Conservation (phyloP, 2,797 vertebrate genomes). For the Acanthopagrus latus region DNA sequence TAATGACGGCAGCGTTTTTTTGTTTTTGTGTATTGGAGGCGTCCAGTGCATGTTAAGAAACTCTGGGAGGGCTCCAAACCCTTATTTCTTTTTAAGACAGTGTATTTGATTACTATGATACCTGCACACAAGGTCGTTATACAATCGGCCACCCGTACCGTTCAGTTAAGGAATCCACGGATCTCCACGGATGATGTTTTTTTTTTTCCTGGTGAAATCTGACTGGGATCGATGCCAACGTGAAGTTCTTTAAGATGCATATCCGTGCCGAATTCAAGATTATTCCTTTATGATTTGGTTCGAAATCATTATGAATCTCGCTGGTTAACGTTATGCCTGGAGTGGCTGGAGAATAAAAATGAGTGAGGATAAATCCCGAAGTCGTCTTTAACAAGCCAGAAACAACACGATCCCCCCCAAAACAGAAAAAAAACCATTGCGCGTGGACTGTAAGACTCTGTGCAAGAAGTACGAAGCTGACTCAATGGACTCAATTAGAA, state of each 20-base stretch:
- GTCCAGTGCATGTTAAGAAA: constrained; percentile 23
- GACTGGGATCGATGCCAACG: background rate
- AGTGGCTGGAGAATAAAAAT: background rate
- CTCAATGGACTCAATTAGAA: constrained; percentile 43
- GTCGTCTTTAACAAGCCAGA: constrained; percentile 40
- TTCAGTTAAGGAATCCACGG: background rate
- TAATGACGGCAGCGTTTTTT: constrained; percentile 40
- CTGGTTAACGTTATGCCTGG: background rate
- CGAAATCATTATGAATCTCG: background rate
- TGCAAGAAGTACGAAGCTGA: constrained; percentile 23
- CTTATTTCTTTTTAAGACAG: background rate
- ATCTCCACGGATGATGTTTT: background rate
- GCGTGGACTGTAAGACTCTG: constrained; percentile 6
- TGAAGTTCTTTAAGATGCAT: background rate
- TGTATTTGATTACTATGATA: background rate
- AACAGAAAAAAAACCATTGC: constrained; percentile 45
- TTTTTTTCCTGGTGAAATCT: background rate
- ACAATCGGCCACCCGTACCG: background rate
- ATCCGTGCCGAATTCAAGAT: background rate
- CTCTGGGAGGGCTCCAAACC: background rate
- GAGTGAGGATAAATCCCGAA: constrained; percentile 24
- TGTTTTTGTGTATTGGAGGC: constrained; percentile 79
- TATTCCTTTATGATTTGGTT: background rate
- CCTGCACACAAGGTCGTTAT: background rate
- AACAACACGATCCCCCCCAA: constrained; percentile 29